A percentile compares a stretch with the other conserved stretches of the same genome.
These are phyloP conservation scores for Hypomecis punctinalis DNA, from an alignment of 2,888 invertebrate species.

Conservation along the genomic window DNA sequence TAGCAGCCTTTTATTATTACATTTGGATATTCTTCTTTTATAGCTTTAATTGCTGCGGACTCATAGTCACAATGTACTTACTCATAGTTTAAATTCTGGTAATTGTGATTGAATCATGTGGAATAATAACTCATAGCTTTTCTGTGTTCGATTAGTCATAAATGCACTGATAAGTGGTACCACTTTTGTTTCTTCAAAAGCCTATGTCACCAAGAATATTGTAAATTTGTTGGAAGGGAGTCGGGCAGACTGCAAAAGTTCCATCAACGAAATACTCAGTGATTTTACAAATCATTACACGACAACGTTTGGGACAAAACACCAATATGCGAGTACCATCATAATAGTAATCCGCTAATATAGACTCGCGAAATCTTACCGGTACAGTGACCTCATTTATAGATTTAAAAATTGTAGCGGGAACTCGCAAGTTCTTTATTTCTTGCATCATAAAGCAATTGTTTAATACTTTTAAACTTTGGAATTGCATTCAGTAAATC, in stretches of 20 bases:
- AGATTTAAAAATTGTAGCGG: slow-evolving; percentile 10
- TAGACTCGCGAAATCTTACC: slow-evolving; percentile 15
- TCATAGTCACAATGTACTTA: slow-evolving; percentile 12
- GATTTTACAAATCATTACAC: slow-evolving; percentile 3
- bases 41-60: slow-evolving; percentile 14
- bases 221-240: not conserved
- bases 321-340: slow-evolving; percentile 14
- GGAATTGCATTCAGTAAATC: slow-evolving; percentile 12
- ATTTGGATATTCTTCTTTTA: slow-evolving; percentile 30
- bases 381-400: slow-evolving; percentile 8
- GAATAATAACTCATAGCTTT: slow-evolving; percentile 4
- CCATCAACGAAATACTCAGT: slow-evolving; percentile 18
- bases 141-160: slow-evolving; percentile 5
- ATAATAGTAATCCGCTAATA: slow-evolving; percentile 18
- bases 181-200: slow-evolving; percentile 14
- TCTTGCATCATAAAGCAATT: slow-evolving; percentile 8
- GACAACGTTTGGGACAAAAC: slow-evolving; percentile 12
- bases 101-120: slow-evolving; percentile 3
- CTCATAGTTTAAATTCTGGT: slow-evolving; percentile 3
- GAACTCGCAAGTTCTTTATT: slow-evolving; percentile 8
- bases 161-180: slow-evolving; percentile 11
- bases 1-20: slow-evolving; percentile 31
- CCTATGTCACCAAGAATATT: slow-evolving; percentile 8
- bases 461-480: slow-evolving; percentile 6
- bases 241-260: slow-evolving; percentile 13